Base-by-base conservation (phyloP, 2,888 invertebrate genomes). In the Cyrtodaria siliqua region DNA sequence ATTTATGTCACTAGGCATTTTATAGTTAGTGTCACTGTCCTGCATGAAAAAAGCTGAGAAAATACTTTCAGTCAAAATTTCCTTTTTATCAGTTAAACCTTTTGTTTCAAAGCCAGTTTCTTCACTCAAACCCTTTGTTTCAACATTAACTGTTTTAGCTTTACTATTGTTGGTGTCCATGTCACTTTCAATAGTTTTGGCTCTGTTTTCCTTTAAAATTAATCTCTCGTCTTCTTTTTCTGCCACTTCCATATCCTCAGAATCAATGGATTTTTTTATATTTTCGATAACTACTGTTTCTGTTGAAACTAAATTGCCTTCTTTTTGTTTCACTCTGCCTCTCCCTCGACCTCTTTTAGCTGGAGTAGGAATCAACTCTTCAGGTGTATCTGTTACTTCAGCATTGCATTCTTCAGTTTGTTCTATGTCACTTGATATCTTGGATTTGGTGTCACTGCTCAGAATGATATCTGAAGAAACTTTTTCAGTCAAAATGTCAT, bases 281-380 rank as follows among this genome's bases (percentile, higher is more conserved):
- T 27, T 53, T 9, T 53, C 53, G n/a, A n/a, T n/a, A n/a, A n/a
- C n/a, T n/a, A n/a, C n/a, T n/a, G n/a, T n/a, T n/a, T n/a, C n/a
- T n/a, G n/a, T n/a, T n/a, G n/a, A n/a, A n/a, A n/a, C n/a, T n/a
- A n/a, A n/a, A n/a, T n/a, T n/a, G n/a, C n/a, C 56, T 47, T 75
- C 68, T 12, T 12, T 38, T 12, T 38, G 8, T 24, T 71, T 42
- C 14, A 73, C 73, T n/a, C 61, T 44, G 9, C 79, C 61, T 12
- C 68, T 61, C 53, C 57, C 27, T 24, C 70, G 66, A 18, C 76
- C 66, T 60, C 68, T 40, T 38, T 64, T n/a, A 44, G 60, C 27
- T 53, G 40, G 40, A 38, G 40, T 38, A 38, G 40, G n/a, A n/a
- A n/a, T n/a, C n/a, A n/a, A n/a, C n/a, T n/a, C n/a, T n/a, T n/a